Evolutionary conservation across 2,888 invertebrate genomes (phyloP).

Genomic region (Chalcis sispes): DNA sequence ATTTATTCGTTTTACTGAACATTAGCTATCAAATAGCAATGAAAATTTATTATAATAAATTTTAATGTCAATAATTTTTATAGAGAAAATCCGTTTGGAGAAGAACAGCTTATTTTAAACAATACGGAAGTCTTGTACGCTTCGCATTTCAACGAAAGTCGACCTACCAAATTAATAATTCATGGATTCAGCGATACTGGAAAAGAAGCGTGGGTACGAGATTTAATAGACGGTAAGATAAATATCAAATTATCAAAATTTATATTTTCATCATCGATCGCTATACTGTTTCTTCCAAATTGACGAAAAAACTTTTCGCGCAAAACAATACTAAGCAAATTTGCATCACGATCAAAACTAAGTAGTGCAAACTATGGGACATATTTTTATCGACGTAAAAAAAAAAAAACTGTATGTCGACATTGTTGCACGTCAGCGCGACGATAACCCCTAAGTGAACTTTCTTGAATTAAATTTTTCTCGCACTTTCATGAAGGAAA

Average conservation of each 20-base stretch:
- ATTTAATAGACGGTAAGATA: constrained; percentile 66
- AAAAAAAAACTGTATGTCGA: constrained; percentile 34
- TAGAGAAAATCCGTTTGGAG: constrained; percentile 70
- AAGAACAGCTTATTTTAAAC: constrained; percentile 67
- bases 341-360: constrained; percentile 14
- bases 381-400: constrained; percentile 40
- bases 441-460: constrained; percentile 56
- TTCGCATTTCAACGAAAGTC: constrained; percentile 70
- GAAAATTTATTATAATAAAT: too few relatives aligned
- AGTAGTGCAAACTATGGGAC: constrained; percentile 34
- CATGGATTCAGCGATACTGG: constrained; percentile 71
- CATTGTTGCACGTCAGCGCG: constrained; percentile 53
- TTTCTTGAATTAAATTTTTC: constrained; percentile 52
- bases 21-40: too few relatives aligned
- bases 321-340: not conserved
- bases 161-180: constrained; percentile 69
- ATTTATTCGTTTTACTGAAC: too few relatives aligned
- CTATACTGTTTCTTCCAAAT: not conserved
- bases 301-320: not conserved
- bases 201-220: constrained; percentile 69
- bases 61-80: too few relatives aligned
- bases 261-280: not conserved
- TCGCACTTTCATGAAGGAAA: constrained; percentile 48
- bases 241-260: not conserved
- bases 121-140: constrained; percentile 70